Conservation (phyloP, 2,113 vertebrate species). For the Ptilonorhynchus violaceus region DNA sequence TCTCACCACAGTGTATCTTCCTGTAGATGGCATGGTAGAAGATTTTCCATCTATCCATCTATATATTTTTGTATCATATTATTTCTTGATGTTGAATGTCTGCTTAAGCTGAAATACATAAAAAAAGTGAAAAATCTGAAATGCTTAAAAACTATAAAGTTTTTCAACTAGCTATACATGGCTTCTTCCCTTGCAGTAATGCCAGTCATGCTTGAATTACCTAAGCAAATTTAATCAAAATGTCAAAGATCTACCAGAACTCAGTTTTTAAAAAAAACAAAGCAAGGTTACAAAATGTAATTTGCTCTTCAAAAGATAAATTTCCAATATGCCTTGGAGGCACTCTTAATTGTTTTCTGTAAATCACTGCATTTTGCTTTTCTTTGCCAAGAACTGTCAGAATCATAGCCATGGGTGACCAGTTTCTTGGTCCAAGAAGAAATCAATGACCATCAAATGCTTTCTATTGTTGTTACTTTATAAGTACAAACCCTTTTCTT, state of each 20-base stretch:
- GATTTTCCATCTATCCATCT: neutral
- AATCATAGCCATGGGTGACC: neutral
- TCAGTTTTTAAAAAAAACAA: neutral
- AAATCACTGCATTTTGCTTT: neutral
- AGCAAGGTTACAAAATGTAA: neutral
- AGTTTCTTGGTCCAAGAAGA: neutral
- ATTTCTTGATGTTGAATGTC: neutral
- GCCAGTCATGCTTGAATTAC: neutral
- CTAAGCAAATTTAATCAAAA: constrained; percentile 10
- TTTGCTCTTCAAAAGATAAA: neutral
- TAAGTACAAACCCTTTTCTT: neutral
- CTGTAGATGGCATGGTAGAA: neutral
- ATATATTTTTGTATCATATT: neutral
- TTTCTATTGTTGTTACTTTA: constrained; percentile 3
- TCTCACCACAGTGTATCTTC: neutral
- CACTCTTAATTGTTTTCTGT: neutral
- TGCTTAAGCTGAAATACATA: neutral
- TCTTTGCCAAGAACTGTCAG: neutral
- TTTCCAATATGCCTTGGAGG: neutral
- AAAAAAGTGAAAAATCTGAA: neutral
- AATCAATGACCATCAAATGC: constrained; percentile 6
- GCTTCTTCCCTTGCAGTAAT: neutral
- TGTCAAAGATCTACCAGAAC: neutral
- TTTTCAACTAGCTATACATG: neutral
- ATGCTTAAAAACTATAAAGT: neutral